Evolutionary conservation across 2,888 invertebrate species (phyloP), one percentile per base, ranked within the genome.

Genomic region (Magallana nippona): DNA sequence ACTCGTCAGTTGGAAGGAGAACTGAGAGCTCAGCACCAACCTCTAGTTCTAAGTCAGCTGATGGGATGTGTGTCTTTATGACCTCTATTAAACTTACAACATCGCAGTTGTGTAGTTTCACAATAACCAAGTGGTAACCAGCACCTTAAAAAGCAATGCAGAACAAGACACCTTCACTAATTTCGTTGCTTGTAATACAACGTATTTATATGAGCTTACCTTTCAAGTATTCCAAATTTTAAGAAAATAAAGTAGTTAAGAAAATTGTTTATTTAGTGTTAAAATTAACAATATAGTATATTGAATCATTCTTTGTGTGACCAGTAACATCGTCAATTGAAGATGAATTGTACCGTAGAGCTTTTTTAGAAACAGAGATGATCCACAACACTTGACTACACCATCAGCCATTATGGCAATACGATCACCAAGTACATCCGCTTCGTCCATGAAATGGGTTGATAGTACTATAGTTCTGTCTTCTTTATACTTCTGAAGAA

Each of bases 391-490:
- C 91, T 97, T 96, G 62, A 97, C 94, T 77, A 96, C 95, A 1
- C 98, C 98, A 79, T 96, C 96, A 1, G 97, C 96, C 97, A 98
- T 97, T 83, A 98, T 97, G 3, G 97, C 97, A 88, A 98, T 97
- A 58, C 97, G 95, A 94, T 98, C 97, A 0, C 97, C 97, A 2
- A 97, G 95, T 79, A 97, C 95, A 94, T 98, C 98, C 0, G 98
- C 97, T 94, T 98, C 98, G 92, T 98, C 97, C 97, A 98, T 97
- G 93, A 97, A 97, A 94, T 98, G 94, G 13, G 94, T 94, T 22
- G 97, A 97, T 84, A 98, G 94, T 79, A 98, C 95, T 90, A 98
- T 95, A 0, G 97, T 96, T 11, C 97, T 95, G 63, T 96, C 96
- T 95, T 94, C 93, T 62, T 95, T 94, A 88, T 95, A 95, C 13